Evolutionary conservation across 1,140 invertebrate genomes (phyloP).

Genomic region (Drosophila nannoptera): DNA sequence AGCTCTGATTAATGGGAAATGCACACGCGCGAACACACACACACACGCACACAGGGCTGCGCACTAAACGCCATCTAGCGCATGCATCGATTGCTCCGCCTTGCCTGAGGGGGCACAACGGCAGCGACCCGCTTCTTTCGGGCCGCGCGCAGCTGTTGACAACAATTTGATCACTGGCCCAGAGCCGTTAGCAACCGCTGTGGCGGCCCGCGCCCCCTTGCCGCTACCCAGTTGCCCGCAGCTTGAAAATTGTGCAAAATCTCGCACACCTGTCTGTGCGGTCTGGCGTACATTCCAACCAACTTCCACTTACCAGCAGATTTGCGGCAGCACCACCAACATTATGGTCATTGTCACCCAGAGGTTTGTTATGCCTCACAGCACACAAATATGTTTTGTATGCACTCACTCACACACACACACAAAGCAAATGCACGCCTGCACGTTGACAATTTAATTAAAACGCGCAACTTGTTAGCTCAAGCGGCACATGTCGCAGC

Average conservation of each 20-base stretch:
- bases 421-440: background rate
- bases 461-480: constrained; percentile 7
- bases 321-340: background rate
- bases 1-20: background rate
- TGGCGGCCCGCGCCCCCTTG: constrained; percentile 1
- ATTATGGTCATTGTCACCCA: constrained; percentile 18
- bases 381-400: constrained; percentile 16
- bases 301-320: constrained; percentile 2
- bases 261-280: constrained; percentile 25
- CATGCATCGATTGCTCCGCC: no score
- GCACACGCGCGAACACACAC: background rate
- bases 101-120: no score
- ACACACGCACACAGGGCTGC: no score
- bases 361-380: constrained; percentile 16
- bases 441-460: constrained; percentile 15
- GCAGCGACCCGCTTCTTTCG: no score
- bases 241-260: constrained; percentile 36
- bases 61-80: no score
- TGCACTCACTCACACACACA: background rate
- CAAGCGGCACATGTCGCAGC: background rate
- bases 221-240: background rate
- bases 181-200: constrained; percentile 17
- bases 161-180: constrained; percentile 22
- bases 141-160: background rate
- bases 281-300: constrained; percentile 24